These are phyloP conservation scores for Lymantria monacha DNA, from an alignment of 2,888 invertebrate species.

Conservation along the genomic window DNA sequence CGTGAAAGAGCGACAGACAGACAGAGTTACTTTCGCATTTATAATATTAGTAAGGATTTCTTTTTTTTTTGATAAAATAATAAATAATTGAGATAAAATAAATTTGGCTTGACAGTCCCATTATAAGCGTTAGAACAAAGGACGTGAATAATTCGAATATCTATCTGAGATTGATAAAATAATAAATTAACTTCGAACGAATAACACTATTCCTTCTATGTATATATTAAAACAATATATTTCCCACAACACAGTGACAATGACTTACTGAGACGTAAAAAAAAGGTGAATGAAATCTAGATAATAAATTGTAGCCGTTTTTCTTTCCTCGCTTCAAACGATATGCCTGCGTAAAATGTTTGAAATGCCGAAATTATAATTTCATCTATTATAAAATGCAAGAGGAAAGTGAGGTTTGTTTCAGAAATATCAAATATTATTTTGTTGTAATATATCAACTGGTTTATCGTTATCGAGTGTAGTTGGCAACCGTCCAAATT, in stretches of 20 bases:
- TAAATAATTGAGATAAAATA: too few relatives aligned
- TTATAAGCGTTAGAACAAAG: too few relatives aligned
- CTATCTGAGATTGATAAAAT: too few relatives aligned
- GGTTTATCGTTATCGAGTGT: slow-evolving; percentile 23
- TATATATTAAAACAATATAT: not conserved
- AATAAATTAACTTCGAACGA: too few relatives aligned
- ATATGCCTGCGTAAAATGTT: slow-evolving; percentile 2
- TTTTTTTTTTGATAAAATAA: too few relatives aligned
- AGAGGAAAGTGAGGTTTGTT: slow-evolving; percentile 31
- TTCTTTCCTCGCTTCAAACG: not conserved
- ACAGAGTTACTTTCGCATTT: too few relatives aligned
- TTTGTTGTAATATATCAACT: slow-evolving; percentile 22
- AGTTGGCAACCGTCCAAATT: slow-evolving; percentile 26
- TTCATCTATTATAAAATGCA: slow-evolving; percentile 19
- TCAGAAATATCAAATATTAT: slow-evolving; percentile 15
- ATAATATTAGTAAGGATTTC: too few relatives aligned
- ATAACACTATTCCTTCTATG: too few relatives aligned
- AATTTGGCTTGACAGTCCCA: too few relatives aligned
- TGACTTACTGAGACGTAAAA: slow-evolving; percentile 1
- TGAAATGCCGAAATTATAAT: slow-evolving; percentile 1
- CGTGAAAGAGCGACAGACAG: too few relatives aligned
- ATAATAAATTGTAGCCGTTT: not conserved
- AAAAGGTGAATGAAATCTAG: slow-evolving; percentile 2
- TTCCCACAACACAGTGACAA: slow-evolving; percentile 1
- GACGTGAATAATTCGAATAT: too few relatives aligned